Evolutionary conservation across 1,140 invertebrate genomes (phyloP).

Genomic region (Zaprionus davidi): DNA sequence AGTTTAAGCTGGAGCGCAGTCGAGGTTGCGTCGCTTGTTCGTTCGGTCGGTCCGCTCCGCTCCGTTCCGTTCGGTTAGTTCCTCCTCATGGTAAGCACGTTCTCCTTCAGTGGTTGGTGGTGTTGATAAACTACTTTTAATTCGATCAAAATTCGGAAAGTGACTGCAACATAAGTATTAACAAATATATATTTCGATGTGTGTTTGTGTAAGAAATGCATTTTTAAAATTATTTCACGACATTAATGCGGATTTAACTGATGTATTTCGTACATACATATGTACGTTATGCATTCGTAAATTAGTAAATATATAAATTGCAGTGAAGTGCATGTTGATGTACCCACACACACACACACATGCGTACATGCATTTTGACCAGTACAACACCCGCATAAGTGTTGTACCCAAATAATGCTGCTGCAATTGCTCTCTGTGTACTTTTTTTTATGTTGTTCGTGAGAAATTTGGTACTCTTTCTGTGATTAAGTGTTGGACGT

Average conservation of each 20-base stretch:
- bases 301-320: conserved; percentile 1
- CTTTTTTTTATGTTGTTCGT: conserved; percentile 47
- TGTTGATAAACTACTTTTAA: conserved; percentile 43
- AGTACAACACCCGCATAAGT: conserved; percentile 14
- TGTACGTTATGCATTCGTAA: conserved; percentile 11
- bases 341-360: conserved; percentile 21
- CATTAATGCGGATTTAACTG: neutral
- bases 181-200: conserved; percentile 14
- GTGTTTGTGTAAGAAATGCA: conserved; percentile 16
- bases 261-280: conserved; percentile 18
- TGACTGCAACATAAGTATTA: conserved; percentile 43
- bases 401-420: conserved; percentile 17
- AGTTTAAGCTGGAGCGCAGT: conserved; percentile 80
- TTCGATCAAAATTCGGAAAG: conserved; percentile 14
- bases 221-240: neutral
- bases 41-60: conserved; percentile 67
- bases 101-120: conserved; percentile 56
- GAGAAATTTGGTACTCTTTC: conserved; percentile 45
- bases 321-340: conserved; percentile 12
- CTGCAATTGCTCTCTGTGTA: conserved; percentile 16
- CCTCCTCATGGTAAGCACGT: conserved; percentile 75
- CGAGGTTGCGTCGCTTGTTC: conserved; percentile 76
- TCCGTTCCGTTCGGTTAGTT: conserved; percentile 75
- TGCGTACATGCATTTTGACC: conserved; percentile 8
- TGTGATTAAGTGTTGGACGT: conserved; percentile 57